Conservation (phyloP, 2,113 vertebrate species). For the Ivindomyrus marchei region DNA sequence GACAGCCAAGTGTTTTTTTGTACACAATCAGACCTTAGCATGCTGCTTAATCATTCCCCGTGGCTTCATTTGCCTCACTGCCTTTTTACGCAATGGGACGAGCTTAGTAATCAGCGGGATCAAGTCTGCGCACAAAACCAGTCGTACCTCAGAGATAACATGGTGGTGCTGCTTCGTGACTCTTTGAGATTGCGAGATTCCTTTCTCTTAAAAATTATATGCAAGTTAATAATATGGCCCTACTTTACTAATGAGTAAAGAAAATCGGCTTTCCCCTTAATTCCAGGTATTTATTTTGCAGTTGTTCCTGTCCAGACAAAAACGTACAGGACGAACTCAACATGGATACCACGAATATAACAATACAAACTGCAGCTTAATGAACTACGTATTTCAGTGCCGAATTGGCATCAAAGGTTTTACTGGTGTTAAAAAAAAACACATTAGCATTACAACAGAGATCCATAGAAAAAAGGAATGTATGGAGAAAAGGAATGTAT, state of each 20-base stretch:
- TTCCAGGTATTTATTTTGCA: neutral
- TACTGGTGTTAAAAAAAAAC: neutral
- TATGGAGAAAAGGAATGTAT: neutral
- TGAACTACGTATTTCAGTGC: neutral
- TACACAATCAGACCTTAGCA: neutral
- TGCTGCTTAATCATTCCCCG: neutral
- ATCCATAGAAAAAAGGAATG: neutral
- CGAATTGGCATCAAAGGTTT: neutral
- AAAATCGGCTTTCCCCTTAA: neutral
- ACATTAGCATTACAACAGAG: neutral
- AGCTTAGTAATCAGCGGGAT: neutral
- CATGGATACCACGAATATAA: neutral
- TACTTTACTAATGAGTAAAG: neutral
- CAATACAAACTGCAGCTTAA: neutral
- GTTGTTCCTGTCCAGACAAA: neutral
- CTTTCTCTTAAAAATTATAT: neutral
- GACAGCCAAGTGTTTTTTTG: neutral
- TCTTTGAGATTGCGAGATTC: neutral
- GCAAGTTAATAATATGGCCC: neutral
- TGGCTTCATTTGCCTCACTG: neutral
- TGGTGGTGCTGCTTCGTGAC: neutral
- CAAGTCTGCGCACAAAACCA: neutral
- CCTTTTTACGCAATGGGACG: neutral
- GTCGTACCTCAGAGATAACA: neutral
- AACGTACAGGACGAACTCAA: neutral